A percentile compares a stretch with the other conserved stretches of the same genome.
Conservation (phyloP, 53 echinoderm and acorn worm species). For the Echinarachnius parma region DNA sequence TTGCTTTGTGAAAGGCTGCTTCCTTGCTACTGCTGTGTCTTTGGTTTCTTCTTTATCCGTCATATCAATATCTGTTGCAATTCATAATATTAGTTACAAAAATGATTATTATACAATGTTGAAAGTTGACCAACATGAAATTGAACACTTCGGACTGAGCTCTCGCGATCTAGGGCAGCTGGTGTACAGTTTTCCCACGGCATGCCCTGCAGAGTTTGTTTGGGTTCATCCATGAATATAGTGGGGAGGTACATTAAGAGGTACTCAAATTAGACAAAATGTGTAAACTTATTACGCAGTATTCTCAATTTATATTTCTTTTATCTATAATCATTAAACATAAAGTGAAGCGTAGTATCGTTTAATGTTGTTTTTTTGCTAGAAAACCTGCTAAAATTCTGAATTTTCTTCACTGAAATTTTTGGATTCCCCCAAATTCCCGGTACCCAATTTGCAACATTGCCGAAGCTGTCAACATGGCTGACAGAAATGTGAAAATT, state of each 20-base stretch:
- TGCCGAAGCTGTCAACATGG: slow-evolving; percentile 40
- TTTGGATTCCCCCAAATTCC: slow-evolving; percentile 33
- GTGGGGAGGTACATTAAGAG: background rate
- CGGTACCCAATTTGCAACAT: slow-evolving; percentile 44
- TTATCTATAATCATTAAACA: too few species aligned
- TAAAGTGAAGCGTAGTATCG: too few species aligned
- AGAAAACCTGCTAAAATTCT: too few species aligned
- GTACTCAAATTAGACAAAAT: background rate
- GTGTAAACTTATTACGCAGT: too few species aligned
- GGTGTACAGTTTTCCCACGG: slow-evolving; percentile 22
- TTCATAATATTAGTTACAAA: too few species aligned
- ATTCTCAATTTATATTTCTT: too few species aligned
- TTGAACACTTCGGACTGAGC: slow-evolving; percentile 3
- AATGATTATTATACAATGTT: too few species aligned
- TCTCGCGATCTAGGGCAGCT: background rate
- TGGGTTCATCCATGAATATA: slow-evolving; percentile 1
- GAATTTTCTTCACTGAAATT: too few species aligned
- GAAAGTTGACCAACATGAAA: background rate
- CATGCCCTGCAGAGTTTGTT: slow-evolving; percentile 25
- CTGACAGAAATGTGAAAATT: slow-evolving; percentile 47
- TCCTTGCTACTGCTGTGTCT: background rate
- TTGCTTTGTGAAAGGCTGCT: slow-evolving; percentile 40
- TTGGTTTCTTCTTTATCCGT: too few species aligned
- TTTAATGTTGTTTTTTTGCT: too few species aligned
- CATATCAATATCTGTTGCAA: background rate